Evolutionary conservation across 2,888 invertebrate genomes (phyloP).

Genomic region (Leptinotarsa tumamoca): DNA sequence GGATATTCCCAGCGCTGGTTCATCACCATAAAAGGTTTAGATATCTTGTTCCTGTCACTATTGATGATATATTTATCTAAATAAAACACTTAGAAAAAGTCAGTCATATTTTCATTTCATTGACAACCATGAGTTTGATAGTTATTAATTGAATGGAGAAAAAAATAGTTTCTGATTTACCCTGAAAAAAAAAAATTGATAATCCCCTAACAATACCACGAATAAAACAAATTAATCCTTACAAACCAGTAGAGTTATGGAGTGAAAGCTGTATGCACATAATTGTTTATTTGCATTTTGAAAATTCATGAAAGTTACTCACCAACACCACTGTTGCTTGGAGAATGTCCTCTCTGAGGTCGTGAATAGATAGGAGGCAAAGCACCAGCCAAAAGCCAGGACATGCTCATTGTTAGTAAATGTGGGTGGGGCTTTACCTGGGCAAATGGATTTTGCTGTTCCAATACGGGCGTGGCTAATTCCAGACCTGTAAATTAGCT

Average conservation of each 20-base stretch:
- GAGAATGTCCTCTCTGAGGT: conserved; percentile 63
- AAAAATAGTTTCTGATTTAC: too few relatives aligned
- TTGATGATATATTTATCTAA: too few relatives aligned
- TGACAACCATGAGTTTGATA: too few relatives aligned
- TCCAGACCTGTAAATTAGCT: conserved; percentile 67
- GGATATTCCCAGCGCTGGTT: too few relatives aligned
- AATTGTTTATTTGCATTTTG: background rate
- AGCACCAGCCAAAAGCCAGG: conserved; percentile 65
- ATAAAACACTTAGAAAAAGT: too few relatives aligned
- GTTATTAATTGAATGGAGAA: too few relatives aligned
- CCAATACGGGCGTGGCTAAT: conserved; percentile 81
- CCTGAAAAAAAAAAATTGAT: too few relatives aligned
- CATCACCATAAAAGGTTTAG: too few relatives aligned
- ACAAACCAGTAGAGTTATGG: background rate
- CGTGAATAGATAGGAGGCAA: conserved; percentile 62
- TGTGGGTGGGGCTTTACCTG: conserved; percentile 59
- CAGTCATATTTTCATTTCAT: too few relatives aligned
- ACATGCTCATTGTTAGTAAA: conserved; percentile 65
- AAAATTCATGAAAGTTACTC: conserved; percentile 28
- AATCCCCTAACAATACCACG: too few relatives aligned
- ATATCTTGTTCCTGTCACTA: too few relatives aligned
- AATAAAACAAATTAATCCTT: background rate
- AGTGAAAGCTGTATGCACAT: too few relatives aligned
- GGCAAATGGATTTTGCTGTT: conserved; percentile 68
- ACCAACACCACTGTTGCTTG: conserved; percentile 63